phyloP scores from a whole-genome alignment of 2,888 invertebrate species.

The Endotricha flammealis region DNA sequence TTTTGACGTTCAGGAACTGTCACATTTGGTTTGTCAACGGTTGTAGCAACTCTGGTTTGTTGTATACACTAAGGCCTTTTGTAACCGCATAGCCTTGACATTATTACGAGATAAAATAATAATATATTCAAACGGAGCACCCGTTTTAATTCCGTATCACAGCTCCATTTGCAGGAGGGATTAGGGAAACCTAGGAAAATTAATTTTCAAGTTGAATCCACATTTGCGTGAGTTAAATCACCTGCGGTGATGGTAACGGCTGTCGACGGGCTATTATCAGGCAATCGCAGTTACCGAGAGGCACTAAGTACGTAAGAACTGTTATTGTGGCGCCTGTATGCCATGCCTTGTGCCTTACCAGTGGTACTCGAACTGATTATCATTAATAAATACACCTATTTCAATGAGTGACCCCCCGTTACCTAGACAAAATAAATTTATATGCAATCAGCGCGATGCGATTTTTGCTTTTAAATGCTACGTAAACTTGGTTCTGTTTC shows the following conservation, averaged over 20 bases:
- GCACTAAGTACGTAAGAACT: slow-evolving; percentile 38
- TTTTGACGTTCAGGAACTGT: too few species aligned
- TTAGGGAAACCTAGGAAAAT: slow-evolving; percentile 21
- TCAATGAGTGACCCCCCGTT: too few species aligned
- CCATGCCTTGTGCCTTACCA: slow-evolving; percentile 17
- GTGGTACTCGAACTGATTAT: neutral
- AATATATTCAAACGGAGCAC: slow-evolving; percentile 3
- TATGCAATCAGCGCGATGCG: too few species aligned
- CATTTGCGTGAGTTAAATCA: slow-evolving; percentile 30
- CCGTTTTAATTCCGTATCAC: slow-evolving; percentile 2
- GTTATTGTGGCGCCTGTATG: slow-evolving; percentile 30
- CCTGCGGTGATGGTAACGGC: slow-evolving; percentile 27
- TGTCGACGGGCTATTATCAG: slow-evolving; percentile 33
- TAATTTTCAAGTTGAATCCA: slow-evolving; percentile 28
- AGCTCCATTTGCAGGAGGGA: slow-evolving; percentile 13
- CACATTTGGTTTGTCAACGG: too few species aligned
- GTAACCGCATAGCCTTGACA: too few species aligned
- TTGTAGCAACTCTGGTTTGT: too few species aligned
- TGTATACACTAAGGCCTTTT: too few species aligned
- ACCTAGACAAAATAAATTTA: too few species aligned
- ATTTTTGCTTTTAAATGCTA: too few species aligned
- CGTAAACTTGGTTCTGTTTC: too few species aligned
- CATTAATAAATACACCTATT: too few species aligned
- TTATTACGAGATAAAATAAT: neutral
- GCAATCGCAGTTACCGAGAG: slow-evolving; percentile 31